Base-by-base conservation (phyloP, 2,113 vertebrate species). In the Steatornis caripensis region DNA sequence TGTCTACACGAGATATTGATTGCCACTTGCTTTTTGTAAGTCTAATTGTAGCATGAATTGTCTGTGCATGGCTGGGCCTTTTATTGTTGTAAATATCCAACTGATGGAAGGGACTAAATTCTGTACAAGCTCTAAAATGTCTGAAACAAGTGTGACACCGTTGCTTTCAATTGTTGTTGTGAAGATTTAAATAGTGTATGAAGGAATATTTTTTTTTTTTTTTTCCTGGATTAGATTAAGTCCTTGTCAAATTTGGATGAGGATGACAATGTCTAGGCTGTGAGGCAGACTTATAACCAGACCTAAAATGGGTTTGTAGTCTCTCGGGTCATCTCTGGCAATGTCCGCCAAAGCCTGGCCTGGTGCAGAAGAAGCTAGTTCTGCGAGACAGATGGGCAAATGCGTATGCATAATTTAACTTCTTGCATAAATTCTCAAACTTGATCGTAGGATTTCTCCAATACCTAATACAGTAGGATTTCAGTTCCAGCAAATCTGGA, bases 1-100 rank as follows among this genome's bases (percentile, higher is more conserved):
- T 69, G 90, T 80, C 69, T 96, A 97, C 85, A 66, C 39, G 80
- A 95, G 89, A 86, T 96, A 98, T 94, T 97, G 97, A 98, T 98
- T 98, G 94, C 87, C 68, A 81, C 49, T 87, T 90, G 64, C 74
- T 87, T 89, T 93, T 84, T 91, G 78, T 95, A 95, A 93, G 91
- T 97, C 81, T 84, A 96, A 97, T 95, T 97, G 86, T 95, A 88
- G 82, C 93, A 92, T 80, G 96, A 95, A 97, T 97, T 97, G 64
- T 91, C 90, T 93, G 65, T 83, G 85, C 74, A 57, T 77, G 85
- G 85, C 92, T 95, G 93, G 88, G 79, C 96, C 77, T 94, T 89
- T 96, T 83, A 89, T 76, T 95, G 54, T 65, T 78, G 95, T 90
- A 94, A 93, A 94, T 94, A 94, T 80, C 49, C 75, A 90, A 10